Conservation (phyloP, 1,140 invertebrate species). For the Condylostylus longicornis region DNA sequence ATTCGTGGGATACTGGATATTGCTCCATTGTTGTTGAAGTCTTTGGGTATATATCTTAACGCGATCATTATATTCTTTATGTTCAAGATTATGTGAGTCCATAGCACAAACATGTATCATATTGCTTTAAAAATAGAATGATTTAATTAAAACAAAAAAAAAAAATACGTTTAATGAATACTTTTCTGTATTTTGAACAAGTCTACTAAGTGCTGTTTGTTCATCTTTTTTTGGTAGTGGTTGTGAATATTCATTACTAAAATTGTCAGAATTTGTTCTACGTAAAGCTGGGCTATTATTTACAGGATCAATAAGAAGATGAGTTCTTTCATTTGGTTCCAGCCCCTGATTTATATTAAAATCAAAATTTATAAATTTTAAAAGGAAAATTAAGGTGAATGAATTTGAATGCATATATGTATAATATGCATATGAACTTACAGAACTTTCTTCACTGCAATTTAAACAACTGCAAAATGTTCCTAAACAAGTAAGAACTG, state of each 20-base stretch:
- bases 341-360: no score
- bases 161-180: constrained; percentile 36
- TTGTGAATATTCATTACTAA: constrained; percentile 42
- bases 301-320: constrained; percentile 49
- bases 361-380: constrained; percentile 12
- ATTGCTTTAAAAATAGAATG: constrained; percentile 39
- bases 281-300: constrained; percentile 47
- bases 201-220: constrained; percentile 71
- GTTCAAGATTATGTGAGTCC: constrained; percentile 58
- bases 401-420: not conserved
- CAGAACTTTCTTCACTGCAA: constrained; percentile 38
- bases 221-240: constrained; percentile 69
- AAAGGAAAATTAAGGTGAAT: not conserved
- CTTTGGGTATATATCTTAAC: constrained; percentile 51
- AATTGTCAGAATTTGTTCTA: constrained; percentile 48
- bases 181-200: constrained; percentile 77
- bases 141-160: constrained; percentile 4
- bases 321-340: constrained; percentile 50
- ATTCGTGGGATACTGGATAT: constrained; percentile 19
- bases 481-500: constrained; percentile 21
- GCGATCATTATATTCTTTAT: constrained; percentile 63
- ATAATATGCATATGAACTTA: constrained; percentile 33
- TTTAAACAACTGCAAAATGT: constrained; percentile 25
- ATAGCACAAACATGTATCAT: constrained; percentile 70
- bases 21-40: constrained; percentile 37